Base-by-base conservation (phyloP, 2,113 vertebrate genomes). In the Sinocyclocheilus anophthalmus region DNA sequence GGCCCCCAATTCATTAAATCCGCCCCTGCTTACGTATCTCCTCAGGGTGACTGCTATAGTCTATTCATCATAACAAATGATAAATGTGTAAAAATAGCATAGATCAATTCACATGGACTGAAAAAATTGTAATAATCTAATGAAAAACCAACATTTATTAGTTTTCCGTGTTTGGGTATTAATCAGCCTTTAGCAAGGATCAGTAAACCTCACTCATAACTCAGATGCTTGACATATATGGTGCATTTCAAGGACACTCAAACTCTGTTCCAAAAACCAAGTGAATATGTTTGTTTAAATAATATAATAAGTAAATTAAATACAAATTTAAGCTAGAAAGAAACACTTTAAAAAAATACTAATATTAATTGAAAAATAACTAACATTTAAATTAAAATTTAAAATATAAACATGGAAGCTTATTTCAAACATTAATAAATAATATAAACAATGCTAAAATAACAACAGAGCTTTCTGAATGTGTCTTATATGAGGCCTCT, bases 211-310 rank as follows among this genome's bases (percentile, higher is more conserved):
- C n/a, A 1, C 5, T 79, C 50, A 81, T 77, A 76, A 70, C 86
- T 89, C 81, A 72, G 42, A 67, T 65, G 39, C 83, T 82, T 85
- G 57, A 85, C 85, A 83, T 48, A 73, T 84, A 76, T 75, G 69
- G 87, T 57, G 26, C 67, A 87, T 80, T 76, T 69, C 83, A 83
- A 84, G 76, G 84, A 26, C 84, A 67, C 73, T 80, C 24, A 65
- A 26, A 65, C 3, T 65, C 24, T 13, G n/a, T 65, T 2, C 3
- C n/a, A 65, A 55, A 55, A 55, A 18, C 14, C 50, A 53, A 53
- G 50, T 53, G 50, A 53, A 53, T 53, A 7, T 6, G 12, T 50
- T 59, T 59, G 48, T 50, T 59, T 59, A 65, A 65, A 26, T 13
- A 65, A 24, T 26, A 5, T 26, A 12, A 26, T 12, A 63, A 57